phyloP scores from a whole-genome alignment of 1,140 invertebrate genomes.

The Pomacea maculata region DNA sequence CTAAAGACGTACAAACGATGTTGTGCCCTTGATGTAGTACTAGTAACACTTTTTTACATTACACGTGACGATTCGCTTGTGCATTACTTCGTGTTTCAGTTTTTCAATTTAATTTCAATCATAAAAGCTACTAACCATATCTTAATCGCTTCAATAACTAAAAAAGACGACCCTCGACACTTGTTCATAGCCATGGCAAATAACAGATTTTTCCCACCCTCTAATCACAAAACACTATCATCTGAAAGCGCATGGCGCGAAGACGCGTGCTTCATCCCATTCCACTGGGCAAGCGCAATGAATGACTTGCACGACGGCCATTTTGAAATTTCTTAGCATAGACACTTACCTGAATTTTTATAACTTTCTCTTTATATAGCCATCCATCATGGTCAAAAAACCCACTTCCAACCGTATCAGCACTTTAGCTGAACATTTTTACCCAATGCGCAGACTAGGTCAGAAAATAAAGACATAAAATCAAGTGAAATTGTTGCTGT shows the following conservation, averaged over 20 bases:
- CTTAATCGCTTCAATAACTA: too few relatives aligned
- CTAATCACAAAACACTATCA: too few relatives aligned
- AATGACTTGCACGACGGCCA: constrained; percentile 25
- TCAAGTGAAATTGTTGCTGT: constrained; percentile 7
- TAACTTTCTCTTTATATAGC: constrained; percentile 49
- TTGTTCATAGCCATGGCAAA: too few relatives aligned
- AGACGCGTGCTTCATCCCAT: constrained; percentile 35
- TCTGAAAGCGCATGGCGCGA: constrained; percentile 4
- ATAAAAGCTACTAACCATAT: too few relatives aligned
- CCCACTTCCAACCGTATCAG: constrained; percentile 58
- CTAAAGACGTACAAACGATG: too few relatives aligned
- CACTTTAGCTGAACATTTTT: constrained; percentile 58
- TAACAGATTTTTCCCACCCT: too few relatives aligned
- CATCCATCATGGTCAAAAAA: constrained; percentile 58
- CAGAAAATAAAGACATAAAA: constrained; percentile 25
- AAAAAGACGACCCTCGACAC: too few relatives aligned
- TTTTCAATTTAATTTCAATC: too few relatives aligned
- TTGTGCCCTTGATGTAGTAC: too few relatives aligned
- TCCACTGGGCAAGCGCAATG: constrained; percentile 24
- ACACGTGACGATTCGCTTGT: too few relatives aligned
- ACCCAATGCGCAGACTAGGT: constrained; percentile 26
- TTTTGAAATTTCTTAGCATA: constrained; percentile 22
- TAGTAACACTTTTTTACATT: too few relatives aligned
- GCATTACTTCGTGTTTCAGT: too few relatives aligned
- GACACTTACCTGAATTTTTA: constrained; percentile 53